These are phyloP conservation scores for Drosophila asahinai DNA, from an alignment of 1,140 invertebrate genomes.

Conservation along the genomic window DNA sequence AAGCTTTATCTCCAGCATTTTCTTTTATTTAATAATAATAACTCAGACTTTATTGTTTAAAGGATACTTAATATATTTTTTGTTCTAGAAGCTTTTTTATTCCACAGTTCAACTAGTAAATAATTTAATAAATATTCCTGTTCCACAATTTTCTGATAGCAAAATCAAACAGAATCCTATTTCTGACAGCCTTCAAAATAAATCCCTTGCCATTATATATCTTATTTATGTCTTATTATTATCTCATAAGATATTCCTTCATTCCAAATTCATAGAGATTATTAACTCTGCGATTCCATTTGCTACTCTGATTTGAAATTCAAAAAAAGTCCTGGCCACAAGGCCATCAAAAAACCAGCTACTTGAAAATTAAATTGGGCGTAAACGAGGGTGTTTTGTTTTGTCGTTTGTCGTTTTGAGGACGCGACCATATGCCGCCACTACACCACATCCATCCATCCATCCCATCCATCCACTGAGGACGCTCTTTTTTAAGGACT, in stretches of 20 bases:
- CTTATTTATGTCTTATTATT: neutral
- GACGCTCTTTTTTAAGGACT: slow-evolving; percentile 29
- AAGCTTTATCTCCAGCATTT: no score
- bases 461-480: neutral
- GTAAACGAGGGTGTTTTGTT: slow-evolving; percentile 79
- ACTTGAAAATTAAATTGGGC: slow-evolving; percentile 78
- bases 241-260: slow-evolving; percentile 8
- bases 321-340: slow-evolving; percentile 32
- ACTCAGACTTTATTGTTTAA: no score
- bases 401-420: slow-evolving; percentile 30
- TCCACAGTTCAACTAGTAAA: no score
- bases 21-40: no score
- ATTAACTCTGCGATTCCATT: slow-evolving; percentile 44
- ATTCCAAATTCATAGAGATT: slow-evolving; percentile 37
- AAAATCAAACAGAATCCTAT: neutral
- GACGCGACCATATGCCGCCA: slow-evolving; percentile 68
- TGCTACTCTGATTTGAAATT: slow-evolving; percentile 37
- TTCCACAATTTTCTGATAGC: no score
- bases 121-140: no score
- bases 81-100: no score
- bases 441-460: neutral
- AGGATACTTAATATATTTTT: no score
- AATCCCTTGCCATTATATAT: slow-evolving; percentile 1
- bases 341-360: slow-evolving; percentile 58
- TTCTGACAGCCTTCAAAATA: neutral